Base-by-base conservation (phyloP, 2,113 vertebrate genomes). In the Pipa parva region DNA sequence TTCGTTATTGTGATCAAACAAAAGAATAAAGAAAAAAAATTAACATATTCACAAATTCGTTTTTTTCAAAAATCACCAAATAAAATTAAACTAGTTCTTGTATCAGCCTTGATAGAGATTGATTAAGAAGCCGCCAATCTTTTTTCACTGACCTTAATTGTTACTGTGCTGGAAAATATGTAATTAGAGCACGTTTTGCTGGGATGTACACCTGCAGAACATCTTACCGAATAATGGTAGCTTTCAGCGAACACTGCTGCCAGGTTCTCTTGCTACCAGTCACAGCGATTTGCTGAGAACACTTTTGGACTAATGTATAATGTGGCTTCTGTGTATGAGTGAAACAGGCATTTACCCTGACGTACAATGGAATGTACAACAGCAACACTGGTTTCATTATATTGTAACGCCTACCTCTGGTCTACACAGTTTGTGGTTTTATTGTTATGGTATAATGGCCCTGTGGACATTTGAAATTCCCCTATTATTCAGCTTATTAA, bases 401-500 rank as follows among this genome's bases (percentile, higher is more conserved):
- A 88, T 88, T 81, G 85, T 61, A 71, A 89, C 94, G 92, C 95
- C 94, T 90, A 97, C 95, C 94, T 76, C 91, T 77, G 83, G 85
- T 92, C 92, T 89, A 92, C 91, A 92, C 92, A 83, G 82, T 93
- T 91, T 92, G 90, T 88, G 92, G 90, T 92, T 91, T 93, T 89
- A 98, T 98, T 99, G 97, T 98, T 92, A 89, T 84, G 83, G 84
- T 90, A 94, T 95, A 96, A 95, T 93, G 90, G 93, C 89, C 89
- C 89, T 80, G 92, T 92, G 93, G 92, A 95, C 95, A 95, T 93
- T 87, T 95, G 91, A 97, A 93, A 95, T 97, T 95, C 94, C 90
- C 94, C 95, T 92, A 95, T 99, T 99, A 97, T 98, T 94, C 93
- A 89, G 88, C 91, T 93, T 95, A 96, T 98, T 99, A 98, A 95